Evolutionary conservation across 1,140 invertebrate genomes (phyloP), one percentile per base, ranked within the genome.

Genomic region (Parapsyche elsis): DNA sequence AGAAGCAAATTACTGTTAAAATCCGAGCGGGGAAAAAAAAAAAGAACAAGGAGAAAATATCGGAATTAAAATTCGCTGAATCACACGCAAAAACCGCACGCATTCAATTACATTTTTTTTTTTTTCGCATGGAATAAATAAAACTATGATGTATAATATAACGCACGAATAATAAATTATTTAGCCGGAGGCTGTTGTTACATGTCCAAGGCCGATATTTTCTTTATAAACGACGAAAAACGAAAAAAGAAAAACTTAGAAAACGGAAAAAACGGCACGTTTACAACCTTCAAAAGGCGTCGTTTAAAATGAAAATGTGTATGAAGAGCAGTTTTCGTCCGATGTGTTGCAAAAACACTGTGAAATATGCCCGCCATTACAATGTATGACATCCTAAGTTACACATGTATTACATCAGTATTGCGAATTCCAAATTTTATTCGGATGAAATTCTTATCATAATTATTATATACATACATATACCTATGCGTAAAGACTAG

Each of bases 141-240:
- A 67, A 67, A 67, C 64, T 67, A 67, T 67, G 64, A 67, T 67
- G 24, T 67, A 67, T 67, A 67, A 53, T 67, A 67, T 23, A 67
- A 67, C 64, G 64, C 21, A 67, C 64, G 64, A 67, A 67, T 67
- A 67, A 67, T 67, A 67, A 67, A 67, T 67, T 67, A 67, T 67
- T 67, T 67, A 67, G 64, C 64, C 64, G 19, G 64, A 67, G 64
- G 64, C 64, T 67, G 64, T 67, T 67, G 64, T 67, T 67, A 67
- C 64, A 67, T 23, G 24, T 67, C 64, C 64, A 67, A 67, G 64
- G 64, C 64, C 64, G 64, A 67, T 67, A 67, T 67, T 67, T 67
- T 67, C 64, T 67, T 67, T 67, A 67, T 67, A 67, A 26, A 67
- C 24, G 64, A 67, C 19, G 21, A 67, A 67, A 67, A 67, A 67